phyloP scores from a whole-genome alignment of 2,113 vertebrate species.

The Dolichallabes microphthalmus region DNA sequence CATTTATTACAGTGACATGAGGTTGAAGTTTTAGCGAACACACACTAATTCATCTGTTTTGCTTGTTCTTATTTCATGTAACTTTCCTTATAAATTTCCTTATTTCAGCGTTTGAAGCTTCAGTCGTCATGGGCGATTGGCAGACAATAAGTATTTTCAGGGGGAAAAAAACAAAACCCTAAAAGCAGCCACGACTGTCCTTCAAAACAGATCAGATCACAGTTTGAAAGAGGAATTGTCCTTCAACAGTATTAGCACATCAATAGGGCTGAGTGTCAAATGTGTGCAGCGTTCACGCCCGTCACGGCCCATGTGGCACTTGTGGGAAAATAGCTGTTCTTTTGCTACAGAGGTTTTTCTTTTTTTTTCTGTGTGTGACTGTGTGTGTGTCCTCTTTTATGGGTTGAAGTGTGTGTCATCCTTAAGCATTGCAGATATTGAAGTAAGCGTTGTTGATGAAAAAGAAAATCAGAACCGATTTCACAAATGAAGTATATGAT shows the following conservation, averaged over 20 bases:
- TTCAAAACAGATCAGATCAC: slow-evolving; percentile 9
- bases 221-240: slow-evolving; percentile 7
- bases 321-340: slow-evolving; percentile 31
- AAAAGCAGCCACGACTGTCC: slow-evolving; percentile 2
- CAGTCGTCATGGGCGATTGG: not conserved
- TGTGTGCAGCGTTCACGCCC: slow-evolving; percentile 28
- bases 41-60: not conserved
- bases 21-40: not conserved
- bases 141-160: not conserved
- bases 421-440: not conserved
- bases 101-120: not conserved
- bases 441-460: not conserved
- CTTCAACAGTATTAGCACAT: slow-evolving; percentile 30
- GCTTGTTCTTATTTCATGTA: too few relatives aligned
- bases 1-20: not conserved
- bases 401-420: not conserved
- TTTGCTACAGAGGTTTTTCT: not conserved
- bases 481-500: not conserved
- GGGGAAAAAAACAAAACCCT: not conserved
- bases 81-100: not conserved
- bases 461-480: not conserved
- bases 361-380: not conserved
- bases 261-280: slow-evolving; percentile 30
- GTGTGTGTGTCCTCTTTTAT: not conserved
- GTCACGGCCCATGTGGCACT: slow-evolving; percentile 19